Base-by-base conservation (phyloP, 2,797 vertebrate genomes). In the Alca torda region DNA sequence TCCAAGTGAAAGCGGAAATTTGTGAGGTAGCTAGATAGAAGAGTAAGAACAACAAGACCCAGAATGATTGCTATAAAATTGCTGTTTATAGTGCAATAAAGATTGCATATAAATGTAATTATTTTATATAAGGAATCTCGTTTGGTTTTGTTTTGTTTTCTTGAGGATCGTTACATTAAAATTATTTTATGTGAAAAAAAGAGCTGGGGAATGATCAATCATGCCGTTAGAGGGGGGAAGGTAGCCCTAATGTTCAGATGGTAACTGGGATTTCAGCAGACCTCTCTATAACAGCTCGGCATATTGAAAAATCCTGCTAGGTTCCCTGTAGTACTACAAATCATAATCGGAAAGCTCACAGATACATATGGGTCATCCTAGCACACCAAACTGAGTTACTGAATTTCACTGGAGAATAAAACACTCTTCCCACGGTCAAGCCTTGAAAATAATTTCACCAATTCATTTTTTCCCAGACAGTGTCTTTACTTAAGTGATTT, bases 381-480 rank as follows among this genome's bases (percentile, higher is more conserved):
- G 10, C 20, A 61, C 4, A 4, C 23, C 41, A 57, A 33, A 37
- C 18, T 72, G 89, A 72, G 21, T 69, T 79, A 41, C 25, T 75
- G 33, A 68, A 78, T 77, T 80, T 86, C 9, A 5, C 33, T 0
- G 1, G 28, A 54, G 11, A 73, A 19, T 51, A 11, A 16, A 81
- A 12, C 43, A 68, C 15, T 83, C 16, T 53, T 88, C 37, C 25
- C 4, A 1, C 25, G 3, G 19, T 53, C 30, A 88, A 60, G 4
- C 28, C 28, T 39, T 73, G 20, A 84, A 81, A 93, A 63, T 70
- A 33, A 68, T 72, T 72, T 82, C 41, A 6, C 14, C 20, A 30
- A 26, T 39, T 67, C 0, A 13, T 76, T 74, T 56, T 21, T 8
- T 1, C 3, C 6, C 7, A 2, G 3, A 30, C 18, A 41, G 11